These are phyloP conservation scores for Suricata suricatta DNA, from an alignment of 2,113 vertebrate genomes.

Conservation along the genomic window DNA sequence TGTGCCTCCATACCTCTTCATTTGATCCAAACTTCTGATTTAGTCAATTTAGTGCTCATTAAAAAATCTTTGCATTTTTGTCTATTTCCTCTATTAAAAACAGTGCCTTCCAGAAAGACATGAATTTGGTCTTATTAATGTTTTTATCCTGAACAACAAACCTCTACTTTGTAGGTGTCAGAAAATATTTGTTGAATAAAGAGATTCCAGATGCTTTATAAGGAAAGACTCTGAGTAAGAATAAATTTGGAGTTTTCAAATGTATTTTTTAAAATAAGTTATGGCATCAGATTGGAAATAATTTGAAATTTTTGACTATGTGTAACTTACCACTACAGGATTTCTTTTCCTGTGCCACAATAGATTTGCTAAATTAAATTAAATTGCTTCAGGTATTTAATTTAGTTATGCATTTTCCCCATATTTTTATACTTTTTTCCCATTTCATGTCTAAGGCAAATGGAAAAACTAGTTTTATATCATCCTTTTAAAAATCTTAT, in stretches of 20 bases:
- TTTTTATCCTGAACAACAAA: conserved; percentile 6
- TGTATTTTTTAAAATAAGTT: neutral
- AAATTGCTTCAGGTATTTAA: neutral
- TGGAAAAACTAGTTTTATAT: neutral
- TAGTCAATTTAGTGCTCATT: neutral
- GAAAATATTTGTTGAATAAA: conserved; percentile 18
- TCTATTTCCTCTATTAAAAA: neutral
- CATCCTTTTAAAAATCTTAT: neutral
- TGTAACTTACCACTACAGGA: neutral
- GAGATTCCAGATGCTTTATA: neutral
- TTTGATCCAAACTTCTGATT: neutral
- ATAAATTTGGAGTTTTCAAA: neutral
- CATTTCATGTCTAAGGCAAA: conserved; percentile 8
- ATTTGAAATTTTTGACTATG: neutral
- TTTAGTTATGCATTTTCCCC: neutral
- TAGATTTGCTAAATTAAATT: neutral
- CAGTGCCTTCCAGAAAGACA: neutral
- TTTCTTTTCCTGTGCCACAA: neutral
- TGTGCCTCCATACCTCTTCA: neutral
- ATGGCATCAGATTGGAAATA: neutral
- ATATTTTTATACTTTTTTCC: neutral
- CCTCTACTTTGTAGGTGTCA: neutral
- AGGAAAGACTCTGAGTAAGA: neutral
- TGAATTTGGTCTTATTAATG: neutral
- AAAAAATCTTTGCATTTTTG: neutral